Percentiles rank a stretch among this genome's conserved stretches.
These are phyloP conservation scores for Philaethria dido DNA, from an alignment of 2,888 invertebrate species.

Conservation along the genomic window DNA sequence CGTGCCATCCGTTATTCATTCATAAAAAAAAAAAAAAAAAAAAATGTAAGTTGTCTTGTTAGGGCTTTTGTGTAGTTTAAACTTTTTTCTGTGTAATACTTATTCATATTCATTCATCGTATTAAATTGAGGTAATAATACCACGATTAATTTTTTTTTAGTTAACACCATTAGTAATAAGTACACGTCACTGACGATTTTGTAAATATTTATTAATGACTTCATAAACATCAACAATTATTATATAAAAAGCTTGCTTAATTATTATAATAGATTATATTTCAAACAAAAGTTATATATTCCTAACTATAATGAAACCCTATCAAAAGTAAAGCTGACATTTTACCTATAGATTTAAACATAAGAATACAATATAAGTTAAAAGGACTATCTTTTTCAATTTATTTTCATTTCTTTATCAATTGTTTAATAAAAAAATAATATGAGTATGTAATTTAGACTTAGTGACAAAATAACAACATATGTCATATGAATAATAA, in stretches of 20 bases:
- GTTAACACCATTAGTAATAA: too few relatives aligned
- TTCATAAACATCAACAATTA: neutral
- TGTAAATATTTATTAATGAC: slow-evolving; percentile 7
- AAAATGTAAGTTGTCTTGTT: too few relatives aligned
- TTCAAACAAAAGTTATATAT: neutral
- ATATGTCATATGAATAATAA: neutral
- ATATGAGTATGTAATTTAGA: neutral
- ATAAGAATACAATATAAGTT: neutral
- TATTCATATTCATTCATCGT: too few relatives aligned
- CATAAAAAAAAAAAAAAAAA: too few relatives aligned
- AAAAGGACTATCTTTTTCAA: neutral
- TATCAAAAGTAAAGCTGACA: neutral
- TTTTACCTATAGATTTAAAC: neutral
- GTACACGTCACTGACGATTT: neutral
- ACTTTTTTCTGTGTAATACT: too few relatives aligned
- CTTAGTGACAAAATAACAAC: slow-evolving; percentile 6
- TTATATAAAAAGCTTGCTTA: neutral
- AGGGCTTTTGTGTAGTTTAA: too few relatives aligned
- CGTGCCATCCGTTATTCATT: too few relatives aligned
- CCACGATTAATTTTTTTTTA: too few relatives aligned
- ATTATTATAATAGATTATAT: neutral
- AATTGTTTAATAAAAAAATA: neutral
- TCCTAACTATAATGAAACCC: neutral
- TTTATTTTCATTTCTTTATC: neutral
- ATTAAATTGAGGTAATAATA: neutral